Evolutionary conservation across 2,888 invertebrate genomes (phyloP), one percentile per base, ranked within the genome.

Genomic region (Euphydryas editha): DNA sequence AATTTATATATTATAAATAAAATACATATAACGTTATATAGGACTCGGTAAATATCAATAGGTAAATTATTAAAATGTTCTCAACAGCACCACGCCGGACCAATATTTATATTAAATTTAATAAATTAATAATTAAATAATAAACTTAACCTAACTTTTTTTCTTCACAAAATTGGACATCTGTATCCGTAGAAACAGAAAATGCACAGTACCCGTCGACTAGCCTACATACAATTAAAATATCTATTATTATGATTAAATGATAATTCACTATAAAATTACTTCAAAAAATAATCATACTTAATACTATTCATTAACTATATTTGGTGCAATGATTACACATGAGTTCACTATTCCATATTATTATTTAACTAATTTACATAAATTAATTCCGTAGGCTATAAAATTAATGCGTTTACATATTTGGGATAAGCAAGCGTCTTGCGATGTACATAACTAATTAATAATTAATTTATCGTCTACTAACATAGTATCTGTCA

Each of bases 141-240:
- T 75, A 73, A 65, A 56, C 73, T 73, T 77, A 79, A 62, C 74
- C 80, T 82, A 86, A n/a, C n/a, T n/a, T n/a, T n/a, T n/a, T 72
- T n/a, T 54, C 85, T 88, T 74, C 88, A 90, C 91, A 91, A 91
- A 89, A 91, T 88, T 89, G 89, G 90, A 92, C 90, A 87, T 81
- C 82, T 80, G 81, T 82, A 85, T 46, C 80, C 76, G 76, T 76
- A 71, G 73, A 75, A 63, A 60, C 56, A 57, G 63, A 79, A 82
- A 91, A 91, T 90, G 90, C 91, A 90, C 88, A 87, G 84, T 88
- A 91, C 92, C 92, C 92, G 92, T 92, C 92, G 90, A 91, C 90
- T 92, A 87, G 81, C 84, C 88, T 90, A 90, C 75, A 81, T 78
- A 82, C 72, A 78, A 67, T 62, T 78, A 79, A 73, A 67, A 73